phyloP scores from a whole-genome alignment of 2,113 vertebrate genomes.

The Gymnobelideus leadbeateri region DNA sequence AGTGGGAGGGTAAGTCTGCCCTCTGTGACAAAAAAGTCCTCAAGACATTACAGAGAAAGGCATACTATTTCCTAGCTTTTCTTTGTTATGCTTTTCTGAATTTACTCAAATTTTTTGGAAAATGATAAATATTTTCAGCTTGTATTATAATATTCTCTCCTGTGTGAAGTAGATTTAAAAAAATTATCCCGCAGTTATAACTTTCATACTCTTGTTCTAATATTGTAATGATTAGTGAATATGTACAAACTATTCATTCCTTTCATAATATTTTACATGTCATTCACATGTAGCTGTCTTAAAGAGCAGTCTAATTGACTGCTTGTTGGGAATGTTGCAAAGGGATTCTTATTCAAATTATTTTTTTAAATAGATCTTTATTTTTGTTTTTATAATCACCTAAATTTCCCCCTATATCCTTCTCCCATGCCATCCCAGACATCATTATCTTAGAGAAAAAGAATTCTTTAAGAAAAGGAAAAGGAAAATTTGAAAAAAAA shows the following conservation, averaged over 20 bases:
- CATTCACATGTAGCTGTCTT: neutral
- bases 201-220: constrained; percentile 10
- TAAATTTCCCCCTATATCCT: too few relatives aligned
- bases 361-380: too few relatives aligned
- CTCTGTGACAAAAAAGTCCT: neutral
- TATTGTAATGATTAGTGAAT: constrained; percentile 7
- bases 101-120: neutral
- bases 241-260: neutral
- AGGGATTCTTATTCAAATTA: too few relatives aligned
- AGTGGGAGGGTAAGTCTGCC: neutral
- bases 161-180: neutral
- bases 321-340: too few relatives aligned
- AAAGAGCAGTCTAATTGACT: too few relatives aligned
- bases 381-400: too few relatives aligned
- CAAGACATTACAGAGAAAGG: neutral
- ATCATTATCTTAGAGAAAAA: too few relatives aligned
- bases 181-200: neutral
- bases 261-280: neutral
- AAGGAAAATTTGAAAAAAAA: too few relatives aligned
- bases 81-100: neutral
- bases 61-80: neutral
- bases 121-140: constrained; percentile 10
- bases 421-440: too few relatives aligned
- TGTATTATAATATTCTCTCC: neutral
- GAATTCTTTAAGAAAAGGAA: too few relatives aligned